Percentiles rank a stretch among this genome's conserved stretches.
Evolutionary conservation across 2,888 invertebrate species (phyloP).

Genomic region (Hypsopygia costalis): DNA sequence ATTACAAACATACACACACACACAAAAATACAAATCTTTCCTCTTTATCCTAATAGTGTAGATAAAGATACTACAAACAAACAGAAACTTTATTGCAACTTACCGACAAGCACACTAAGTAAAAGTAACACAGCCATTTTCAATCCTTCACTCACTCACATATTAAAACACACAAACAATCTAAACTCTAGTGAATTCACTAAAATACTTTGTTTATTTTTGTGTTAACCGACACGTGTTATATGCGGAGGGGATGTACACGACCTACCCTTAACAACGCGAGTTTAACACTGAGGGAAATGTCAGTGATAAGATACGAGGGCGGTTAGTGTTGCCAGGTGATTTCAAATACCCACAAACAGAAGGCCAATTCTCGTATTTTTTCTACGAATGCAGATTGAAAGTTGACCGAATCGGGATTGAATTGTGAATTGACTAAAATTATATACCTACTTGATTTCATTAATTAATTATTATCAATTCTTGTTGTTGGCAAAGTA

Average conservation of each 20-base stretch:
- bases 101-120: conserved; percentile 4
- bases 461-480: too few species aligned
- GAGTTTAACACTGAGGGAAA: neutral
- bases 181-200: neutral
- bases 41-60: too few species aligned
- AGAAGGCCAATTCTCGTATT: too few species aligned
- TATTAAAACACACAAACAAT: neutral
- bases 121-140: conserved; percentile 9
- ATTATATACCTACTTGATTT: too few species aligned
- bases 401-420: too few species aligned
- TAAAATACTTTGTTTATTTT: neutral
- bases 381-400: too few species aligned
- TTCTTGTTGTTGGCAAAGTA: too few species aligned
- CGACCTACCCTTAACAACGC: neutral
- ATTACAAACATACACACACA: too few species aligned
- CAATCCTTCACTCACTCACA: neutral
- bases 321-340: neutral
- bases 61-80: too few species aligned
- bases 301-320: neutral
- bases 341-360: neutral
- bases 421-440: too few species aligned
- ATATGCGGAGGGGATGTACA: neutral
- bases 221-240: neutral
- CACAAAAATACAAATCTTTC: too few species aligned
- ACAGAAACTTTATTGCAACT: neutral